Evolutionary conservation across 2,113 vertebrate genomes (phyloP), one percentile per base, ranked within the genome.

Genomic region (Oreochromis niloticus): DNA sequence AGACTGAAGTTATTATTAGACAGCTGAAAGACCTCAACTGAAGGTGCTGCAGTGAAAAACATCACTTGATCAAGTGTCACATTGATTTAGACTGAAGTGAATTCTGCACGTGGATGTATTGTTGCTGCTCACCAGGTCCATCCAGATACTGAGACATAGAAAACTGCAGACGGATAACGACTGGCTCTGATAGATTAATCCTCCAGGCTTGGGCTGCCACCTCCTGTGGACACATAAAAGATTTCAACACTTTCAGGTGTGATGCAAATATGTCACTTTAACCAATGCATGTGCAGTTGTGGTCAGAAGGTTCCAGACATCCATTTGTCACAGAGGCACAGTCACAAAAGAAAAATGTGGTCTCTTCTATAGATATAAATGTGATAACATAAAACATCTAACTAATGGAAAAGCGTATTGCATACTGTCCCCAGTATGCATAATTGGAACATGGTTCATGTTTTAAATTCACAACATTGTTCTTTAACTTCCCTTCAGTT

Each of bases 81-180:
- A 46, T 14, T 43, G 9, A 79, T 2, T 54, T 36, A 63, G 3
- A 52, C 73, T 78, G 16, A 52, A 22, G 11, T 36, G 5, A 39
- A 17, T 57, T 32, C 5, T 43, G 54, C 27, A 56, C 39, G 48
- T 19, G 19, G 24, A 32, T 52, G 34, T 3, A 13, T 81, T 80
- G n/a, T 16, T 73, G 71, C 71, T 36, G 61, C 97, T 97, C 95
- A 99, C 98, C 97, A 5, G 98, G 98, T 90, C 98, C 98, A 95
- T 98, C 97, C 41, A 99, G 96, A 91, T 99, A 99, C 94, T 97
- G 98, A 73, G 98, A 98, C 55, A 97, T 95, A 82, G 97, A 99
- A 91, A 99, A 98, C 88, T 97, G 96, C 50, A 99, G 95, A 61
- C 98, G 96, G 61, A 99, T 95, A 43, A 98, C 85, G 2, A 99